These are phyloP conservation scores for Mastacembelus armatus DNA, from an alignment of 2,797 vertebrate genomes.

Conservation along the genomic window DNA sequence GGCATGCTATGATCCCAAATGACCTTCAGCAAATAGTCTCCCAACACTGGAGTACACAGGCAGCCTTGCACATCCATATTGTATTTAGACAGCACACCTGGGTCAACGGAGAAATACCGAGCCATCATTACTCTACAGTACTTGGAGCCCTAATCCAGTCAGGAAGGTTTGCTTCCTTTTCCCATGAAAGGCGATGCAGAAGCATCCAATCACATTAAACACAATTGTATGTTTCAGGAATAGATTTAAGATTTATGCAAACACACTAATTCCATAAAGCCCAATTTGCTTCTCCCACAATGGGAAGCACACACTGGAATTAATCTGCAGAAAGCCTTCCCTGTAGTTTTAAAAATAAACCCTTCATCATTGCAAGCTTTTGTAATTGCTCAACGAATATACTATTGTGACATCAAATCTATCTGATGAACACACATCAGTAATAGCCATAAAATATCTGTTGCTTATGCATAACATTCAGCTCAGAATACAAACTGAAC, in stretches of 20 bases:
- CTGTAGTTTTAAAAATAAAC: slow-evolving; percentile 84
- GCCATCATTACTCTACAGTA: slow-evolving; percentile 71
- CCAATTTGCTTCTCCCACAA: slow-evolving; percentile 84
- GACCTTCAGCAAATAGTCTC: slow-evolving; percentile 85
- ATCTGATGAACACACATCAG: slow-evolving; percentile 56
- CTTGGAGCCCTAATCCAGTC: slow-evolving; percentile 63
- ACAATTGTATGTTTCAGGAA: slow-evolving; percentile 73
- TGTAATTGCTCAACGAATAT: slow-evolving; percentile 68
- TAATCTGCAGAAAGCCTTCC: slow-evolving; percentile 81
- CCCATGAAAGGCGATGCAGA: slow-evolving; percentile 33
- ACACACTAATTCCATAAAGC: slow-evolving; percentile 81
- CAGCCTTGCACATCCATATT: slow-evolving; percentile 76
- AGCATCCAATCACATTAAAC: slow-evolving; percentile 73
- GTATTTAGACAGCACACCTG: slow-evolving; percentile 82
- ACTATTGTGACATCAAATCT: slow-evolving; percentile 70
- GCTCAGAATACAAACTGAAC: slow-evolving; percentile 38
- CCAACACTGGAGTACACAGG: slow-evolving; percentile 69
- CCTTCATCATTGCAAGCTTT: slow-evolving; percentile 71
- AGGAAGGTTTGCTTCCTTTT: slow-evolving; percentile 55
- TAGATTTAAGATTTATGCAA: slow-evolving; percentile 77
- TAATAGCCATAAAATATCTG: slow-evolving; percentile 64
- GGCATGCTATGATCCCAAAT: slow-evolving; percentile 83
- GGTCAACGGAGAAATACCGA: slow-evolving; percentile 72
- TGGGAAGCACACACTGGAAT: slow-evolving; percentile 76
- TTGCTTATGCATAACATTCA: slow-evolving; percentile 63